Percentiles rank a stretch among this genome's conserved stretches.
Evolutionary conservation across 2,113 vertebrate genomes (phyloP).

Genomic region (Scomber scombrus): DNA sequence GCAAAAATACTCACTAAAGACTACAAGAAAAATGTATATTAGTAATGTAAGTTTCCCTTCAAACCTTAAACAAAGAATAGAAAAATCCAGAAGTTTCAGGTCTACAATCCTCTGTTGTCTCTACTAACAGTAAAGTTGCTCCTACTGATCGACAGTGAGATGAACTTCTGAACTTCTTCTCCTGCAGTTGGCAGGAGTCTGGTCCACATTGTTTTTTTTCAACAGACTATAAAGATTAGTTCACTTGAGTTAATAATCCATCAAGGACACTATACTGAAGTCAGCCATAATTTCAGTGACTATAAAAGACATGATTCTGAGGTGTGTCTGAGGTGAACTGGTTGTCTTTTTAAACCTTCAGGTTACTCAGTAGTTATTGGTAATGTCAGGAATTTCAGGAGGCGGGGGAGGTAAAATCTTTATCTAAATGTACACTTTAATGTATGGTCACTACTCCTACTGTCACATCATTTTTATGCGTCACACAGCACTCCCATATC

Average conservation of each 20-base stretch:
- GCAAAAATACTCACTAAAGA: not conserved
- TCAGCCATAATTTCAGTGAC: constrained; percentile 36
- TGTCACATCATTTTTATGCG: not conserved
- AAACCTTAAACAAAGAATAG: constrained; percentile 6
- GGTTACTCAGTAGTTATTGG: constrained; percentile 36
- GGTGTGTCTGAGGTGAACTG: not conserved
- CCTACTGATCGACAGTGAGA: not conserved
- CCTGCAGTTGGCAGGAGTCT: not conserved
- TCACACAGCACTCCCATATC: constrained; percentile 2
- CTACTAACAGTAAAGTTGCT: not conserved
- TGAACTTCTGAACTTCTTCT: not conserved
- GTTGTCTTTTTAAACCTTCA: not conserved
- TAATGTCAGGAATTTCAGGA: constrained; percentile 31
- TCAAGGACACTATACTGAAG: constrained; percentile 62
- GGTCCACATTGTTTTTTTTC: constrained; percentile 18
- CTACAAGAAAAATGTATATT: not conserved
- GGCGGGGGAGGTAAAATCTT: constrained; percentile 7
- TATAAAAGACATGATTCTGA: constrained; percentile 46
- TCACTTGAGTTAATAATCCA: constrained; percentile 82
- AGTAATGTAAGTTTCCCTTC: not conserved
- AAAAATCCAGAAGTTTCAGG: not conserved
- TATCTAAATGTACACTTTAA: not conserved
- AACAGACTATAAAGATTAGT: constrained; percentile 66
- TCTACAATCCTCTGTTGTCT: not conserved
- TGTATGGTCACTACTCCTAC: not conserved